Evolutionary conservation across 2,113 vertebrate species (phyloP).

Genomic region (Psettodes erumei): DNA sequence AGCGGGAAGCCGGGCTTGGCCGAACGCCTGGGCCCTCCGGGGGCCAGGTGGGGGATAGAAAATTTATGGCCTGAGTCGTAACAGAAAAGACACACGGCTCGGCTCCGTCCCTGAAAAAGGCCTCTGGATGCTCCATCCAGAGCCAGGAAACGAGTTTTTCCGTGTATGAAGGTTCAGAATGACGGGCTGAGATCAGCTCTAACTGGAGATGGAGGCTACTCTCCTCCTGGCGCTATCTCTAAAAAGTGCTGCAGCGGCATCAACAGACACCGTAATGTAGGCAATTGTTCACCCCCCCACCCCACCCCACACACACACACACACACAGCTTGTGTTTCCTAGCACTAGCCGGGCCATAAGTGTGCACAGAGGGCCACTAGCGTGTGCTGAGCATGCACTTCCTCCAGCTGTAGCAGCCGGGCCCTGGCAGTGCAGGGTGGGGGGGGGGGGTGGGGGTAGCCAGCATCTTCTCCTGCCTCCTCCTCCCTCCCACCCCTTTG

Average conservation of each 20-base stretch:
- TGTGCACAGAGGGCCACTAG: not conserved
- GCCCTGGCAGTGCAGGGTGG: constrained; percentile 14
- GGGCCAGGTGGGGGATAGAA: constrained; percentile 19
- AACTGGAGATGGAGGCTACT: constrained; percentile 9
- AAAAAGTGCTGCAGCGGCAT: constrained; percentile 30
- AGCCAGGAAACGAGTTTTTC: not conserved
- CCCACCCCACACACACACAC: too few relatives aligned
- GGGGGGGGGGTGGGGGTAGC: not conserved
- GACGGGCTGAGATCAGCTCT: not conserved
- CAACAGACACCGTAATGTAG: not conserved
- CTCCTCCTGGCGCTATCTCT: not conserved
- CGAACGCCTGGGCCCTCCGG: constrained; percentile 16
- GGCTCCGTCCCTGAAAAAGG: not conserved
- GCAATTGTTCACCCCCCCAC: constrained; percentile 5
- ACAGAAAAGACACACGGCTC: not conserved
- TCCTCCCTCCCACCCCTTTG: constrained; percentile 16
- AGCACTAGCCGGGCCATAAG: constrained; percentile 27
- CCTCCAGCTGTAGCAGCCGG: constrained; percentile 32
- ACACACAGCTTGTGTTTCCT: constrained; percentile 31
- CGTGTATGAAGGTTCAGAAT: constrained; percentile 7
- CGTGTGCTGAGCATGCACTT: constrained; percentile 62
- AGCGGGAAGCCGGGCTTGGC: constrained; percentile 37
- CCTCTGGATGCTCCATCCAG: constrained; percentile 15
- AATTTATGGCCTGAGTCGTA: constrained; percentile 29
- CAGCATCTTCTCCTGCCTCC: constrained; percentile 9